Evolutionary conservation across 1,140 invertebrate species (phyloP).

Genomic region (Yoshiicerus persimilis): DNA sequence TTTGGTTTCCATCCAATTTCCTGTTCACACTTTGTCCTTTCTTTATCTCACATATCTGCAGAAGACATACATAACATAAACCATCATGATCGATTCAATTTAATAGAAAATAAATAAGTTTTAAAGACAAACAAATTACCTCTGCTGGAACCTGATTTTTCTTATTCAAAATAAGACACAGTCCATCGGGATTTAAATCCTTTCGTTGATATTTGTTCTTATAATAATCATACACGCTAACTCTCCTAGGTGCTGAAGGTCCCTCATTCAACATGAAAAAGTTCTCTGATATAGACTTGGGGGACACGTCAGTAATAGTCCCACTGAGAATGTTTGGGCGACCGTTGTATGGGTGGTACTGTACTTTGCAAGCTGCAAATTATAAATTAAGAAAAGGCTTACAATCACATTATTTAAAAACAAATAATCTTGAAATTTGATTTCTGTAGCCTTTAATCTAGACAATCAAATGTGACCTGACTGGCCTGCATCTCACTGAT

Average conservation of each 20-base stretch:
- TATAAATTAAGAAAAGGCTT: no score
- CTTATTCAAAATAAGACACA: conserved; percentile 14
- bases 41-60: conserved; percentile 31
- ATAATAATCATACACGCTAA: conserved; percentile 28
- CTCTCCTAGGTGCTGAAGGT: neutral
- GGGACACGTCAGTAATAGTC: neutral
- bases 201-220: neutral
- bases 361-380: conserved; percentile 35
- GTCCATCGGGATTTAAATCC: conserved; percentile 11
- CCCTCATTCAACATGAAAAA: conserved; percentile 9
- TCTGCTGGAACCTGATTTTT: conserved; percentile 32
- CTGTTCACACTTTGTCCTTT: conserved; percentile 42
- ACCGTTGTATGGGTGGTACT: neutral
- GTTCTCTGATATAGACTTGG: neutral
- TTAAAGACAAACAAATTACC: neutral
- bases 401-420: no score
- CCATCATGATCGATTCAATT: neutral
- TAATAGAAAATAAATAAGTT: neutral
- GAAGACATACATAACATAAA: neutral
- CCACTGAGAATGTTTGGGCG: neutral
- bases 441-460: no score
- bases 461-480: no score
- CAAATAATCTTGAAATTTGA: no score
- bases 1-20: conserved; percentile 35
- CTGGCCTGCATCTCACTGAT: no score